Conservation (phyloP, 2,888 invertebrate species). For the Archaeoteleia sp. region DNA sequence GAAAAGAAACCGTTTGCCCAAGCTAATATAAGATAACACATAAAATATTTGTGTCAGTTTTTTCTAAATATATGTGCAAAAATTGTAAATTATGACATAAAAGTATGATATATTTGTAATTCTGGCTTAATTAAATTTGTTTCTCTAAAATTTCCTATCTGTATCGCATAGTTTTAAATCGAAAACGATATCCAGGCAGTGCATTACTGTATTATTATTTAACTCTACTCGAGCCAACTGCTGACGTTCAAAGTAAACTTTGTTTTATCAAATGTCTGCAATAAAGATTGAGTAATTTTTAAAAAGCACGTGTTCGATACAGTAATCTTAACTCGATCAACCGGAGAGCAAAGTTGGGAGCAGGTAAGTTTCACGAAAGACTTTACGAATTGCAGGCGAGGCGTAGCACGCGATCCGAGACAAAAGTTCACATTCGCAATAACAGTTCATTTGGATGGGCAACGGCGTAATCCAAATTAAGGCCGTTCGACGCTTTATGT, state of each 20-base stretch:
- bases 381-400: not conserved
- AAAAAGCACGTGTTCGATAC: constrained; percentile 5
- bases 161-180: too few species aligned
- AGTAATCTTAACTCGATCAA: constrained; percentile 13
- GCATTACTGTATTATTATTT: too few species aligned
- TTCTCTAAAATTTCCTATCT: too few species aligned
- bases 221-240: not conserved
- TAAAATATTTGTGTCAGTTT: too few species aligned
- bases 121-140: too few species aligned
- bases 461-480: constrained; percentile 7
- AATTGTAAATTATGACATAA: too few species aligned
- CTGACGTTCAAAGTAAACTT: not conserved
- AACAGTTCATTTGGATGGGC: constrained; percentile 6
- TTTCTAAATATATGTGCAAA: too few species aligned
- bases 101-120: too few species aligned
- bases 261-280: not conserved
- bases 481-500: constrained; percentile 4
- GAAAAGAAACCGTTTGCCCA: too few species aligned
- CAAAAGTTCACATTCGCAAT: constrained; percentile 6
- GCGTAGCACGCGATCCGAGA: not conserved
- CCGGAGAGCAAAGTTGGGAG: constrained; percentile 9
- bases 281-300: constrained; percentile 3
- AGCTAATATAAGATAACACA: too few species aligned
- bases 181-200: too few species aligned
- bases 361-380: constrained; percentile 12